phyloP scores from a whole-genome alignment of 37 sponge, comb jelly and placozoan genomes.

The Chondrosia reniformis region DNA sequence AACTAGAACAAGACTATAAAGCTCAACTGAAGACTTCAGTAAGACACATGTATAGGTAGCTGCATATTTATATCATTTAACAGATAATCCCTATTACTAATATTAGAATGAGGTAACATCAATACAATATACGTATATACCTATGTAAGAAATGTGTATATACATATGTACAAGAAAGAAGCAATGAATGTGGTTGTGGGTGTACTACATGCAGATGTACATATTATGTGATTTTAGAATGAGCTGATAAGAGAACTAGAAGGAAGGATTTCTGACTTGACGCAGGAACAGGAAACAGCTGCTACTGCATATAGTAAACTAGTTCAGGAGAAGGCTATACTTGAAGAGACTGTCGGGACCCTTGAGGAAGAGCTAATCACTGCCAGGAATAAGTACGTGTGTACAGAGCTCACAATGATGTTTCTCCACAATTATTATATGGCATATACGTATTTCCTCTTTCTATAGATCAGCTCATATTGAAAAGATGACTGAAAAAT shows the following conservation, averaged over 20 bases:
- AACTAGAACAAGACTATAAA: neutral
- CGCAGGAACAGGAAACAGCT: neutral
- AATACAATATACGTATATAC: too few relatives aligned
- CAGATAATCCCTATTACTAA: too few relatives aligned
- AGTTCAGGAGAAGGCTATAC: constrained; percentile 2
- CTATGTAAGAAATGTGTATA: neutral
- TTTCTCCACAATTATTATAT: too few relatives aligned
- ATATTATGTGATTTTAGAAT: neutral
- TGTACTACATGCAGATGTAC: neutral
- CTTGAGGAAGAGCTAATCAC: neutral
- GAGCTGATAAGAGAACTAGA: neutral
- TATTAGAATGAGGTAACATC: too few relatives aligned
- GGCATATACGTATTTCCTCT: too few relatives aligned
- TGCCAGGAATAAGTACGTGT: neutral
- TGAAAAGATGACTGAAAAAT: neutral
- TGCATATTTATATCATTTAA: too few relatives aligned
- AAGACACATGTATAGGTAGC: too few relatives aligned
- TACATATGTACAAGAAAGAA: neutral
- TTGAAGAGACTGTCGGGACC: constrained; percentile 3
- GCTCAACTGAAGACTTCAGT: neutral
- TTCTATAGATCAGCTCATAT: neutral
- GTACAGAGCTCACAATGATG: too few relatives aligned
- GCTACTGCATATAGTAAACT: neutral
- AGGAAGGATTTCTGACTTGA: neutral
- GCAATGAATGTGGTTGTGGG: neutral